Base-by-base conservation (phyloP, 2,113 vertebrate species). In the Cottus gobio region DNA sequence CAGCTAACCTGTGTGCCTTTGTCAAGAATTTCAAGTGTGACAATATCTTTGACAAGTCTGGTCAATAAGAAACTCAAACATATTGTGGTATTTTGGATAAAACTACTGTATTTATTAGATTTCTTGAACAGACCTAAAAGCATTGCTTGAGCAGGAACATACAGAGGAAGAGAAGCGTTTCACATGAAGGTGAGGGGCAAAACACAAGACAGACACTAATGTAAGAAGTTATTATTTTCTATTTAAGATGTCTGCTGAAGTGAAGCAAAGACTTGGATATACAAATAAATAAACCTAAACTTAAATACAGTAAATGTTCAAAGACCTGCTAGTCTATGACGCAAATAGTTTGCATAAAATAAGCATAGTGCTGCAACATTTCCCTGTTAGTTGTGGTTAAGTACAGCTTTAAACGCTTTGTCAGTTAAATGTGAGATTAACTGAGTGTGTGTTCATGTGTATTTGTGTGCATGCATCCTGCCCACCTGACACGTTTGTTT, bases 201-300 rank as follows among this genome's bases (percentile, higher is more conserved):
- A 83, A 84, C 65, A 88, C 74, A 77, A 84, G 75, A 85, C 75
- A 84, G 82, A 86, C 72, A 77, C 83, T 18, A 62, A 79, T 58
- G 70, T 84, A 71, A 89, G 77, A 69, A 54, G 75, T 85, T 89
- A 80, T 69, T 77, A n/a, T 9, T 61, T 46, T 48, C 60, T 77
- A 61, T 52, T 82, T 64, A 70, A 31, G 46, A 62, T 26, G 34
- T 48, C 2, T 31, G 6, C 48, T 67, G 72, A 80, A 68, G 31
- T 37, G 66, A 72, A 82, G 77, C 67, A 66, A 81, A 57, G 61
- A 73, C 71, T 67, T 42, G 13, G 82, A 85, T 85, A 70, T 73
- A 84, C 79, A 92, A 94, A 95, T 95, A 95, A 95, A 95, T 95
- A 94, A 93, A 90, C 64, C 80, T 79, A 62, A 44, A 83, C 56